Evolutionary conservation across 2,113 vertebrate species (phyloP).

Genomic region (sheep (Ovis aries)): DNA sequence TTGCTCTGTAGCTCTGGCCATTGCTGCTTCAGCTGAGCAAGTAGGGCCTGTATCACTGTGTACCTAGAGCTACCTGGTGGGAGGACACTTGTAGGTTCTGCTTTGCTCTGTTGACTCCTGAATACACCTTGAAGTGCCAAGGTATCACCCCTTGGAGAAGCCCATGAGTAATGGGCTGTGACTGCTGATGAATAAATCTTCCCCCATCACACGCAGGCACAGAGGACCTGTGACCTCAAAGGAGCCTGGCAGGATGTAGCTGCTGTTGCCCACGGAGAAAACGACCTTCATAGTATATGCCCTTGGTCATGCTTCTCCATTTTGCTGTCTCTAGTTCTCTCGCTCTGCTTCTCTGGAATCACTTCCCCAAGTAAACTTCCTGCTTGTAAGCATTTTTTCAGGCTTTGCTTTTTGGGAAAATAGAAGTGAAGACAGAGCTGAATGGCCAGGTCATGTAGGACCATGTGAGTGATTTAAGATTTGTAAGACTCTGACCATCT

Average conservation of each 20-base stretch:
- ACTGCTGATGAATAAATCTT: not conserved
- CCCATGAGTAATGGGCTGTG: not conserved
- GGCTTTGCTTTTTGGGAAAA: not conserved
- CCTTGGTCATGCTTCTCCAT: not conserved
- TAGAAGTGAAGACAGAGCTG: not conserved
- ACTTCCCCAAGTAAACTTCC: not conserved
- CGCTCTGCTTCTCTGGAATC: not conserved
- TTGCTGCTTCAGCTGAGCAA: not conserved
- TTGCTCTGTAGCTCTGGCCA: not conserved
- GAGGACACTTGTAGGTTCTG: not conserved
- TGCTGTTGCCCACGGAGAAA: not conserved
- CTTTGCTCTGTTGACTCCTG: not conserved
- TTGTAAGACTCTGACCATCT: not conserved
- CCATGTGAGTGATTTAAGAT: not conserved
- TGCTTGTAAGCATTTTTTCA: not conserved
- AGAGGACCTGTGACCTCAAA: not conserved
- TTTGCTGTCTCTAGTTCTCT: not conserved
- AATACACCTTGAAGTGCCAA: not conserved
- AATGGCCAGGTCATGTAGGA: not conserved
- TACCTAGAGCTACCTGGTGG: rapidly evolving
- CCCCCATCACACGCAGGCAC: rapidly evolving
- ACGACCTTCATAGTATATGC: not conserved
- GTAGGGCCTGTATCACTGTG: not conserved
- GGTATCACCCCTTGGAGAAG: no score
- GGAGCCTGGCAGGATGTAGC: not conserved